phyloP scores from a whole-genome alignment of 2,113 vertebrate species.

The Malurus elegans region DNA sequence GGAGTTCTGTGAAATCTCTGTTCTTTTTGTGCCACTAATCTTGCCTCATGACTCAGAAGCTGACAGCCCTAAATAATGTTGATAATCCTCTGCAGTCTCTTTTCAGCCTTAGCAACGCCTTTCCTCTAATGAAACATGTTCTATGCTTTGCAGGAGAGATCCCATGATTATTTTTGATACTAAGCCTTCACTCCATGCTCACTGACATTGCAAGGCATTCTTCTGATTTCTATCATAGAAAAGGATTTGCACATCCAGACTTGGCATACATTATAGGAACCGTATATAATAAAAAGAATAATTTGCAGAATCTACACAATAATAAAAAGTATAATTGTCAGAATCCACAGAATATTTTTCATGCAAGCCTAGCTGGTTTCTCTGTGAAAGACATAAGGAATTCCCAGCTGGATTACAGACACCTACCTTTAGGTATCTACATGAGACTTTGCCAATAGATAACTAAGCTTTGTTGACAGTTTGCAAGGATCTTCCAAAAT shows the following conservation, averaged over 20 bases:
- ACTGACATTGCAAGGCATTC: neutral
- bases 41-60: slow-evolving; percentile 28
- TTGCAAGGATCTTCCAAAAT: neutral
- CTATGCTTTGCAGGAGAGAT: neutral
- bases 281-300: neutral
- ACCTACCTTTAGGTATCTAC: neutral
- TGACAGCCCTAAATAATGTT: slow-evolving; percentile 23
- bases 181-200: neutral
- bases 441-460: neutral
- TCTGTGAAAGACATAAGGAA: neutral
- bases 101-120: neutral
- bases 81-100: slow-evolving; percentile 14
- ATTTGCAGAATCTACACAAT: neutral
- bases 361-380: neutral
- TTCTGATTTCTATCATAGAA: neutral
- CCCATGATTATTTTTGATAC: neutral
- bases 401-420: neutral
- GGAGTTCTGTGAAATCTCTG: slow-evolving; percentile 23
- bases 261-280: neutral
- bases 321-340: neutral
- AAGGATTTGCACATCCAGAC: neutral
- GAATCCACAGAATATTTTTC: neutral
- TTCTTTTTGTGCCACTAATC: slow-evolving; percentile 6
- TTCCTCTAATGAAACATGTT: neutral
- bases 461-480: neutral